These are phyloP conservation scores for Drosophila antonietae DNA, from an alignment of 2,888 invertebrate species.

Conservation along the genomic window DNA sequence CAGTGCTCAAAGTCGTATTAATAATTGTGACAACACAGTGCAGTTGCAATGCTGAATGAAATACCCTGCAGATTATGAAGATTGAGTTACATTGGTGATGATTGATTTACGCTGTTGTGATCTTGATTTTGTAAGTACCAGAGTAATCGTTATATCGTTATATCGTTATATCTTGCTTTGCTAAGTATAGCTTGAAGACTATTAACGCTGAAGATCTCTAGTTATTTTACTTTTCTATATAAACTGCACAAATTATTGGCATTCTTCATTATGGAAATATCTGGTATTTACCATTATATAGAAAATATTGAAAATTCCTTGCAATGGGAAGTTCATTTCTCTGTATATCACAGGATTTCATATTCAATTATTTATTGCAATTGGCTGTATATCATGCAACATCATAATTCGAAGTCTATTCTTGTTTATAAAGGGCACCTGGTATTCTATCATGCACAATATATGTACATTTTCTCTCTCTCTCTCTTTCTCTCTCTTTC, in stretches of 20 bases:
- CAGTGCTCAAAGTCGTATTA: slow-evolving; percentile 59
- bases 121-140: no score
- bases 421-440: background rate
- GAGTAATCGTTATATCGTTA: background rate
- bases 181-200: background rate
- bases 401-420: background rate
- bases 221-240: no score
- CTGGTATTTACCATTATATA: no score
- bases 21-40: slow-evolving; percentile 73
- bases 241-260: no score
- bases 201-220: background rate
- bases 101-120: no score
- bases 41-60: background rate
- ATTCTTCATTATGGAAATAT: no score
- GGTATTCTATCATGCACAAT: background rate
- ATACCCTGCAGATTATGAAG: slow-evolving; percentile 25
- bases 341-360: background rate
- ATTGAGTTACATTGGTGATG: background rate
- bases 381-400: background rate
- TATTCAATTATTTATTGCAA: background rate
- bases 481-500: no score
- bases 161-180: background rate
- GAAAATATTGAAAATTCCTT: no score
- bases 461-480: no score
- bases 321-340: background rate